Conservation (phyloP, 2,113 vertebrate species). For the Sorex araneus region DNA sequence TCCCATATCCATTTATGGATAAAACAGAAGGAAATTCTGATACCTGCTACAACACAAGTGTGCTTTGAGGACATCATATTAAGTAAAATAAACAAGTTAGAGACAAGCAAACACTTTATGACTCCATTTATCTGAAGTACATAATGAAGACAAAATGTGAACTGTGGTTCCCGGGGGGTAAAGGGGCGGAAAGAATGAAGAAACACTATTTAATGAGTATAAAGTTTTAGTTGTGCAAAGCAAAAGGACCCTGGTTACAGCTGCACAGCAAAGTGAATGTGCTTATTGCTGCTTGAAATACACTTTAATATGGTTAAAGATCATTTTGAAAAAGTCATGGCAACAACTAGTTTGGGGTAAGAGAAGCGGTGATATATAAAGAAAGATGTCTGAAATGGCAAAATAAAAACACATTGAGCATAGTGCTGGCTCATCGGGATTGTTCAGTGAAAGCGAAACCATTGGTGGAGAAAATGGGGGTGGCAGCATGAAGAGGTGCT, state of each 20-base stretch:
- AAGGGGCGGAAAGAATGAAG: neutral
- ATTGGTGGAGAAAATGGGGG: neutral
- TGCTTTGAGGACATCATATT: neutral
- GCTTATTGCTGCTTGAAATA: neutral
- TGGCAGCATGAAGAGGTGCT: neutral
- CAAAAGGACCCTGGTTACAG: neutral
- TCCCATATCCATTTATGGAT: neutral
- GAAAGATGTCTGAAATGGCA: slow-evolving; percentile 23
- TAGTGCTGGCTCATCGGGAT: no score
- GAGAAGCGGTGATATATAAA: neutral
- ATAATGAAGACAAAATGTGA: neutral
- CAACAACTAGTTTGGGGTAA: neutral
- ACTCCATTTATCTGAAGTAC: neutral
- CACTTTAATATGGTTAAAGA: neutral
- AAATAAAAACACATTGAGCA: neutral
- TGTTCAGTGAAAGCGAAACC: neutral
- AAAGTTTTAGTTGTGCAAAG: neutral
- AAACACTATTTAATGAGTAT: neutral
- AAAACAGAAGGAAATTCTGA: slow-evolving; percentile 30
- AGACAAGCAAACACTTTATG: neutral
- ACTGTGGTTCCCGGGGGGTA: neutral
- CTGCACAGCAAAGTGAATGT: neutral
- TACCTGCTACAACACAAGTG: neutral
- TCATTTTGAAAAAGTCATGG: neutral
- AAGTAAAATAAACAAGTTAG: neutral